Percentiles rank a stretch among this genome's conserved stretches.
Conservation (phyloP, 1,140 invertebrate genomes). For the Sweltsa coloradensis region DNA sequence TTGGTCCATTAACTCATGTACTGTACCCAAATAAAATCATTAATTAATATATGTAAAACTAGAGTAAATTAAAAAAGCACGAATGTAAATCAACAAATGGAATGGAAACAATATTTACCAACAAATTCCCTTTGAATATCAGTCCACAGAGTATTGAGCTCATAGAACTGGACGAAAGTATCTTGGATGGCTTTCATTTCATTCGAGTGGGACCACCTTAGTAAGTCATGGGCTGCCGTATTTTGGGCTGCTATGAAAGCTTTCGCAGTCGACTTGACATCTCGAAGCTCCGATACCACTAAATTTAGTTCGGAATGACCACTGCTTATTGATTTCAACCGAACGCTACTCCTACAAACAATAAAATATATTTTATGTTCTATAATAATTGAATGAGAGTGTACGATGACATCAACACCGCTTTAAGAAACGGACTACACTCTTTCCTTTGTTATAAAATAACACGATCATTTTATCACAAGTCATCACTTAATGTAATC, state of each 20-base stretch:
- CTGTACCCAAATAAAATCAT: no score
- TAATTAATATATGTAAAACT: no score
- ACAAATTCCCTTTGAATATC: slow-evolving; percentile 39
- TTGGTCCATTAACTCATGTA: no score
- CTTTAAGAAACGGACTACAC: neutral
- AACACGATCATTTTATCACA: neutral
- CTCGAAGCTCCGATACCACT: slow-evolving; percentile 38
- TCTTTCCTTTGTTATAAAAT: neutral
- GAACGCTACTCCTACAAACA: slow-evolving; percentile 35
- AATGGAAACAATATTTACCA: no score
- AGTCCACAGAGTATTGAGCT: slow-evolving; percentile 36
- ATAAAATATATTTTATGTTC: neutral
- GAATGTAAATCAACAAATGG: no score
- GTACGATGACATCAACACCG: neutral
- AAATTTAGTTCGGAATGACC: slow-evolving; percentile 38
- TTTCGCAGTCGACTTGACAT: slow-evolving; percentile 33
- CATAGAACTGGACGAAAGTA: slow-evolving; percentile 33
- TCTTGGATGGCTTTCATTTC: slow-evolving; percentile 41
- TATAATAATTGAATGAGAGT: neutral
- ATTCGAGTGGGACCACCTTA: slow-evolving; percentile 36
- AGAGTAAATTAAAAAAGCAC: no score
- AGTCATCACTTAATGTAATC: neutral
- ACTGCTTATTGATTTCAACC: slow-evolving; percentile 34
- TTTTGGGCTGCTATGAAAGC: slow-evolving; percentile 35
- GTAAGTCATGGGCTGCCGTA: slow-evolving; percentile 35